A percentile compares a stretch with the other conserved stretches of the same genome.
Evolutionary conservation across 2,888 invertebrate species (phyloP).

Genomic region (Apamea anceps): DNA sequence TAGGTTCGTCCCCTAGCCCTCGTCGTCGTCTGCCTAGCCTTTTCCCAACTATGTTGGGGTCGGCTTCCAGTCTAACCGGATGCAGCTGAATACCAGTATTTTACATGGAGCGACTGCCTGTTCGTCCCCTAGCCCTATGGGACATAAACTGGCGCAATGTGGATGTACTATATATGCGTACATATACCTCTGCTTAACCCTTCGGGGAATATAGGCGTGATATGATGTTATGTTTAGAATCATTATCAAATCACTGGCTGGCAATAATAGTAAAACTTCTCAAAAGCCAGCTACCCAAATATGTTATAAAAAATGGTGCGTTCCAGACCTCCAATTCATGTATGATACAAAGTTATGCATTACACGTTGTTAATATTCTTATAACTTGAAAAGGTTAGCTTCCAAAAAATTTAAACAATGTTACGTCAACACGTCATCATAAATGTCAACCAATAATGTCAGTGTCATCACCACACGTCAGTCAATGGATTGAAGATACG

Average conservation of each 20-base stretch:
- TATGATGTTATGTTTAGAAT: not conserved
- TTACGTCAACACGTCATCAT: not conserved
- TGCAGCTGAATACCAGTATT: no score
- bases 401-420: no score
- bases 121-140: not conserved
- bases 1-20: not conserved
- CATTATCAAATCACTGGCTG: not conserved
- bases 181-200: not conserved
- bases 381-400: no score
- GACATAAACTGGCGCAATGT: not conserved
- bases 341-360: not conserved
- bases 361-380: not conserved
- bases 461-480: slow-evolving; percentile 19
- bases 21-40: no score
- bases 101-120: no score
- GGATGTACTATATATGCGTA: not conserved
- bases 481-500: not conserved
- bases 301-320: not conserved
- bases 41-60: no score
- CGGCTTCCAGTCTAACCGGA: no score
- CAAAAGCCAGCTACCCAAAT: slow-evolving; percentile 4
- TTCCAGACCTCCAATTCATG: not conserved
- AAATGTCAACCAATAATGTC: not conserved
- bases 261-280: not conserved
- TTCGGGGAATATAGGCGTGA: not conserved